A percentile compares a stretch with the other conserved stretches of the same genome.
These are phyloP conservation scores for Percopsis transmontana DNA, from an alignment of 2,113 vertebrate genomes.

Conservation along the genomic window DNA sequence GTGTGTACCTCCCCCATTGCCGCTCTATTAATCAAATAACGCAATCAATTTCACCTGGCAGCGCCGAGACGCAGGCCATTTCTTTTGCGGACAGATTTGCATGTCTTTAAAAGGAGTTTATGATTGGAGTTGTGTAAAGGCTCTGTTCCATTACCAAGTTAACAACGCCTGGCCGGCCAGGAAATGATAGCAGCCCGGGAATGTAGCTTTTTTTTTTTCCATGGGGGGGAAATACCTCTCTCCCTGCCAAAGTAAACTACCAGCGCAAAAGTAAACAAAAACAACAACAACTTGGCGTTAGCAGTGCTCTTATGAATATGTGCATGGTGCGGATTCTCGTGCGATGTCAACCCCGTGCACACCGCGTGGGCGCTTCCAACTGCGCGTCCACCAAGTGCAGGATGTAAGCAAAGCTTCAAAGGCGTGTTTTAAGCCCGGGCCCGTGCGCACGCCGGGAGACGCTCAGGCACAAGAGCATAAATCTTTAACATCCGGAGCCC, in stretches of 20 bases:
- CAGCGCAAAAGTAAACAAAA: not conserved
- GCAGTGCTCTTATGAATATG: conserved; percentile 5
- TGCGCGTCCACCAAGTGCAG: not conserved
- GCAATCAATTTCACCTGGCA: conserved; percentile 61
- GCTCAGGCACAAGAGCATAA: conserved; percentile 54
- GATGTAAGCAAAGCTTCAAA: conserved; percentile 43
- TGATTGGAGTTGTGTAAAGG: conserved; percentile 17
- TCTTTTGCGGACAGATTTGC: conserved; percentile 47
- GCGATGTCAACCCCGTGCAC: not conserved
- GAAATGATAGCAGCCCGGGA: not conserved
- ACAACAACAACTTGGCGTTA: no score
- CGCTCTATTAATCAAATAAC: conserved; percentile 68
- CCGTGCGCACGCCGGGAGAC: conserved; percentile 40
- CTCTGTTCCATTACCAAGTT: not conserved
- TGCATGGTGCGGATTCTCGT: not conserved
- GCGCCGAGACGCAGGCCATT: conserved; percentile 38
- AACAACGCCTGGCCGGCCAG: not conserved
- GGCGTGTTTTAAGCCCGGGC: conserved; percentile 21
- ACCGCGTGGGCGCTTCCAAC: not conserved
- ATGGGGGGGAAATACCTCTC: not conserved
- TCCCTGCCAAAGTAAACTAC: not conserved
- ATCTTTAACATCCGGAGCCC: conserved; percentile 65
- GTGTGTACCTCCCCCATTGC: conserved; percentile 22
- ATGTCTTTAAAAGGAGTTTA: conserved; percentile 47
- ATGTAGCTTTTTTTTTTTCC: not conserved